Percentiles rank a stretch among this genome's conserved stretches.
Conservation (phyloP, 2,797 vertebrate genomes). For the Babyrousa celebensis region DNA sequence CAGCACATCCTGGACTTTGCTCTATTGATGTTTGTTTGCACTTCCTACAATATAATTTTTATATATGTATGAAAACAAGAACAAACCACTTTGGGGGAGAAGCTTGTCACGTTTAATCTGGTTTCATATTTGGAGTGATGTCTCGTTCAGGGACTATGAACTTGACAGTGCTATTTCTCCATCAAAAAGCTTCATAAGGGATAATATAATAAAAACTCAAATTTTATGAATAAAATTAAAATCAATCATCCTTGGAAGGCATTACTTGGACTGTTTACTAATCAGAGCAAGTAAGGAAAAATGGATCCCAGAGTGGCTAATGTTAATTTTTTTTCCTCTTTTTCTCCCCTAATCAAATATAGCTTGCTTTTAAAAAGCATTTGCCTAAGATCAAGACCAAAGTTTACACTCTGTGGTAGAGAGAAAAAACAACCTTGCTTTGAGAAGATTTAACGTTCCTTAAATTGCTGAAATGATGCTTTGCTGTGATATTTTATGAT, state of each 20-base stretch:
- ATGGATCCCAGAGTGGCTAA: constrained; percentile 15
- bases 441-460: background rate
- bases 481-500: background rate
- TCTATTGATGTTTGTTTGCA: constrained; percentile 39
- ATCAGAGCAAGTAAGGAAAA: constrained; percentile 73
- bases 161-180: constrained; percentile 66
- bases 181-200: constrained; percentile 50
- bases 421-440: background rate
- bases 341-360: background rate
- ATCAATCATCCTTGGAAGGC: constrained; percentile 69
- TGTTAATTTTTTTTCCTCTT: constrained; percentile 51
- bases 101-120: constrained; percentile 72
- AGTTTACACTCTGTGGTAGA: background rate
- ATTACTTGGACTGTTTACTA: constrained; percentile 67
- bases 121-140: constrained; percentile 73
- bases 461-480: background rate
- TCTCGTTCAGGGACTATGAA: constrained; percentile 77
- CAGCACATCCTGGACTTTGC: background rate
- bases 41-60: constrained; percentile 56
- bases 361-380: constrained; percentile 51
- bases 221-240: constrained; percentile 81
- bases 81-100: constrained; percentile 52
- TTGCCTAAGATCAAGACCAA: background rate
- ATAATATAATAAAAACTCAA: constrained; percentile 53
- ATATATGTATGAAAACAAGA: constrained; percentile 74